Conservation (phyloP, 2,797 vertebrate species). For the Leptodactylus fallax region DNA sequence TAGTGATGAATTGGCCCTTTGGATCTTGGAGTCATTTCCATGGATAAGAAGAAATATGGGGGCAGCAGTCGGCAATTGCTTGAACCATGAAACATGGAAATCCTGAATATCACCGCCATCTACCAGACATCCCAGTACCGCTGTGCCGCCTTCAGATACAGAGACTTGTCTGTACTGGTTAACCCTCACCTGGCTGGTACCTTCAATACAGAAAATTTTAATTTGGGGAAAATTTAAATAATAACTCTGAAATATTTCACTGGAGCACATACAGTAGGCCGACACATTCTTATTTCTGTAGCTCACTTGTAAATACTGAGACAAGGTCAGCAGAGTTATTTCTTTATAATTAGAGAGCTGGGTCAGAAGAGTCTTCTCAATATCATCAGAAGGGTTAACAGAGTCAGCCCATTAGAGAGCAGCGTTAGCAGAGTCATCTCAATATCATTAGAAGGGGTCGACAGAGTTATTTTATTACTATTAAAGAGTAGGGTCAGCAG, state of each 20-base stretch:
- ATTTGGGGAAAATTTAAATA: not conserved
- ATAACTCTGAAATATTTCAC: not conserved
- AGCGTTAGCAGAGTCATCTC: no score
- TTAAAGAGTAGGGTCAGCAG: no score
- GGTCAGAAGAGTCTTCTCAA: no score
- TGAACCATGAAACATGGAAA: constrained; percentile 40
- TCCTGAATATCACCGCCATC: constrained; percentile 8
- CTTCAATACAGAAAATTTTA: constrained; percentile 3
- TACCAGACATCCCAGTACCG: constrained; percentile 20
- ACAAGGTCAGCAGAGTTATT: not conserved
- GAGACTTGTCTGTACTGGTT: constrained; percentile 18
- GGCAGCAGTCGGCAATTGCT: not conserved
- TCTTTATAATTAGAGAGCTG: not conserved
- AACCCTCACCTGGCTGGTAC: not conserved
- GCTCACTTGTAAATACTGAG: not conserved
- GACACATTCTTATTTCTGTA: not conserved
- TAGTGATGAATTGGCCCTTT: not conserved
- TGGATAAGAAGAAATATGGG: constrained; percentile 39
- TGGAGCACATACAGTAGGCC: not conserved
- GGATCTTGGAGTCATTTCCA: not conserved
- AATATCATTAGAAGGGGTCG: no score
- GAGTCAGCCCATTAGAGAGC: not conserved
- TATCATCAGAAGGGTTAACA: no score
- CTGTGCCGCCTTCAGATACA: not conserved
- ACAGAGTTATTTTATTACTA: no score